Evolutionary conservation across 2,113 vertebrate species (phyloP).

Genomic region (Perca schrenkii): DNA sequence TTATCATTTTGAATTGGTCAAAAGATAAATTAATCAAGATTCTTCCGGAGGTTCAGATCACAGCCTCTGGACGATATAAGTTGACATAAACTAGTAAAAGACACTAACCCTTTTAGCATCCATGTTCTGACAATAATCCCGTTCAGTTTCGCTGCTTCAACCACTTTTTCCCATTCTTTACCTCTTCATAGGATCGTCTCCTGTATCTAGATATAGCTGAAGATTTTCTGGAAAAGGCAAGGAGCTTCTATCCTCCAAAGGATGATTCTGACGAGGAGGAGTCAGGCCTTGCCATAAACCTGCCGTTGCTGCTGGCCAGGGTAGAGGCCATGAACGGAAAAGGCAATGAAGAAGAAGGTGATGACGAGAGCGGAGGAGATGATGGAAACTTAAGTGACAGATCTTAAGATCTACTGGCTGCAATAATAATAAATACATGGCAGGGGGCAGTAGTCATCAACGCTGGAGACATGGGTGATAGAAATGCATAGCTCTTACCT

Average conservation of each 20-base stretch:
- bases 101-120: neutral
- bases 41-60: neutral
- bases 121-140: neutral
- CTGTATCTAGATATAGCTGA: constrained; percentile 87
- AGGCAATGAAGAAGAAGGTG: constrained; percentile 61
- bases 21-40: neutral
- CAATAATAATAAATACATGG: constrained; percentile 36
- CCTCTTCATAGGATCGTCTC: constrained; percentile 84
- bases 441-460: constrained; percentile 72
- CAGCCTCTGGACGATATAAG: neutral
- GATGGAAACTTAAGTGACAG: constrained; percentile 61
- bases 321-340: constrained; percentile 72
- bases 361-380: constrained; percentile 55
- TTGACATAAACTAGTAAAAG: neutral
- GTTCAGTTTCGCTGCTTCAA: neutral
- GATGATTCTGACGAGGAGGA: constrained; percentile 81
- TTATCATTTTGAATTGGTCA: neutral
- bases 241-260: constrained; percentile 84
- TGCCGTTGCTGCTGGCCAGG: constrained; percentile 83
- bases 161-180: neutral
- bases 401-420: constrained; percentile 37
- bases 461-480: constrained; percentile 28
- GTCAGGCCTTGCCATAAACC: constrained; percentile 64
- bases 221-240: constrained; percentile 86
- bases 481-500: constrained; percentile 6